Percentiles rank a stretch among this genome's conserved stretches.
These are phyloP conservation scores for Sesia apiformis DNA, from an alignment of 2,888 invertebrate genomes.

Conservation along the genomic window DNA sequence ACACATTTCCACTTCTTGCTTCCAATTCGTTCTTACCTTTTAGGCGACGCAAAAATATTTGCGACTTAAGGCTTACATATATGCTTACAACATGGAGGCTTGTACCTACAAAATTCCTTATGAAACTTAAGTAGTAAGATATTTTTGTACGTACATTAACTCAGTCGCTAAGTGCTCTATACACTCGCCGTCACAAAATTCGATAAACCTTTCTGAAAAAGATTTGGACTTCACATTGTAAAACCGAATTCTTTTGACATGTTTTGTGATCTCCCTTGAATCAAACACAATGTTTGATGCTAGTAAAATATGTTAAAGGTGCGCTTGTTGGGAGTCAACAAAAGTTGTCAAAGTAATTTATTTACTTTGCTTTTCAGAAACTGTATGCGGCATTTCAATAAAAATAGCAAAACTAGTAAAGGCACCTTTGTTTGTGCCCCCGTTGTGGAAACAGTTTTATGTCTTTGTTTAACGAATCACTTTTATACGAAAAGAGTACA, in stretches of 20 bases:
- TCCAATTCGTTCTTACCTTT: too few species aligned
- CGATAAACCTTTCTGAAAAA: constrained; percentile 14
- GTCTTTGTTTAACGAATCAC: too few species aligned
- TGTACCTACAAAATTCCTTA: not conserved
- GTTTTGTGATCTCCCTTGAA: constrained; percentile 5
- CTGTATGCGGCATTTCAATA: not conserved
- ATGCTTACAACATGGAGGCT: too few species aligned
- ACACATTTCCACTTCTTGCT: too few species aligned
- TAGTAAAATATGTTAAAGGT: not conserved
- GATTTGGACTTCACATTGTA: constrained; percentile 9
- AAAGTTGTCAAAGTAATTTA: not conserved
- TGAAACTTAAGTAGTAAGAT: not conserved
- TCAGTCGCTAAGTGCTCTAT: not conserved
- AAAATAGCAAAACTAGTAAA: too few species aligned
- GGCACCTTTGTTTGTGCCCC: too few species aligned
- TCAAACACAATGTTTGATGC: constrained; percentile 12
- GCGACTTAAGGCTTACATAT: too few species aligned
- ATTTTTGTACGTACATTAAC: not conserved
- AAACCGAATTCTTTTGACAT: constrained; percentile 9
- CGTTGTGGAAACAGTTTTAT: too few species aligned
- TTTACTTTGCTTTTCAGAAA: not conserved
- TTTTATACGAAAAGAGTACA: too few species aligned
- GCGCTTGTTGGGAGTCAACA: not conserved
- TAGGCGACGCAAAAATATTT: not conserved
- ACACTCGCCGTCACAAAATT: constrained; percentile 9